Evolutionary conservation across 2,797 vertebrate species (phyloP), one percentile per base, ranked within the genome.

Genomic region (Macroramphosus scolopax): DNA sequence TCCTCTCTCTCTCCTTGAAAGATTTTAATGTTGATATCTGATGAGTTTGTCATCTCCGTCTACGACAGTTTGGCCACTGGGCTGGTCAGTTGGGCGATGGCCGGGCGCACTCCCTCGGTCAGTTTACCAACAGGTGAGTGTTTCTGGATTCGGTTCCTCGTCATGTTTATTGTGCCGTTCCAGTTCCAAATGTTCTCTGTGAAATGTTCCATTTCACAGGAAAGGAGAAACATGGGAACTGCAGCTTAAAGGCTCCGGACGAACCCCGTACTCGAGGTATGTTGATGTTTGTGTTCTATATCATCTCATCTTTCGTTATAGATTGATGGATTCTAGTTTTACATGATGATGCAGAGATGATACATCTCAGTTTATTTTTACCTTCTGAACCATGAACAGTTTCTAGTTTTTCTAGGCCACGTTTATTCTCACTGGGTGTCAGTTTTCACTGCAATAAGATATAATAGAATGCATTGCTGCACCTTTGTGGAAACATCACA

Each of bases 181-280:
- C 10, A 46, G 2, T 37, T 32, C 5, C 9, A 20, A 2, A 41
- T 47, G 7, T 7, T 40, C 5, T 6, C 39, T 37, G 5, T 37
- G 1, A 17, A 22, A 52, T 24, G 3, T 34, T 2, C 10, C 2
- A 14, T 40, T 81, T 72, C 52, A 28, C 75, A 93, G 91, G 56
- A 78, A 72, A 24, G 89, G 89, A 42, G 88, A 91, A 55, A 84
- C 74, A 12, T 94, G 91, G 91, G 92, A 93, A 39, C 83, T 93
- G 3, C 91, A 92, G 46, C 81, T 93, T 25, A 94, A 94, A 87
- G 91, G 91, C 15, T 94, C 92, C 6, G 91, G 91, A 66, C 93
- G 79, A 74, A 93, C 92, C 0, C 91, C 89, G 0, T 93, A 92
- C 51, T 94, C 92, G 15, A 80, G 87, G 91, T 92, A 61, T 3